Evolutionary conservation across 2,797 vertebrate species (phyloP), one percentile per base, ranked within the genome.

Genomic region (Sebastolobus alascanus): DNA sequence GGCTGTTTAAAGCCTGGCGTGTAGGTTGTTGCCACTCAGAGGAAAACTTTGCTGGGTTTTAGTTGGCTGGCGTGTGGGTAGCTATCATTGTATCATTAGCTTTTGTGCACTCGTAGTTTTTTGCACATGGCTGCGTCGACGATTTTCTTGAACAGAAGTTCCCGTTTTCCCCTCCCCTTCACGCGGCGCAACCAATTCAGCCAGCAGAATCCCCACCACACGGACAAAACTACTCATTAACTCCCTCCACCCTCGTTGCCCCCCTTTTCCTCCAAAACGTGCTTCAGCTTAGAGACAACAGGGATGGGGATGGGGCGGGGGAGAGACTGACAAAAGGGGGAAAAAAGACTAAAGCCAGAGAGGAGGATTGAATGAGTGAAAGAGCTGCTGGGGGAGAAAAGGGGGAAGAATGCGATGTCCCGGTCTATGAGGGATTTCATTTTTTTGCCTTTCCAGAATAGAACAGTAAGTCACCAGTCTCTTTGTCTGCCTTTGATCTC

Each of bases 401-500:
- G 81, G 73, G 88, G 82, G 83, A 90, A 91, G 91, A 94, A 93
- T 95, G 93, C 25, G 79, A 90, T 87, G 92, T 92, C 92, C 92
- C 80, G 12, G 86, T 90, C 89, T 92, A 89, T 92, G 90, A 94
- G 90, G 92, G 90, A 92, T 93, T 93, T 87, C 89, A 92, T 93
- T 95, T 94, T 94, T 91, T 88, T 90, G 87, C 90, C 79, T 87
- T 88, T 93, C 90, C 85, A 93, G 92, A 95, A 92, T 93, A 94
- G 93, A 94, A 93, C 93, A 94, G 93, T 94, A 93, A 95, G 94
- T 93, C 91, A 92, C 90, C 91, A 92, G 90, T 89, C 83, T 92
- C 87, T 95, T 94, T 95, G 94, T 95, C 88, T 82, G 82, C 69
- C 90, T 93, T 93, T 95, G 94, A 95, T 95, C 93, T 92, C 79